phyloP scores from a whole-genome alignment of 2,797 vertebrate genomes.

The Iguana delicatissima region DNA sequence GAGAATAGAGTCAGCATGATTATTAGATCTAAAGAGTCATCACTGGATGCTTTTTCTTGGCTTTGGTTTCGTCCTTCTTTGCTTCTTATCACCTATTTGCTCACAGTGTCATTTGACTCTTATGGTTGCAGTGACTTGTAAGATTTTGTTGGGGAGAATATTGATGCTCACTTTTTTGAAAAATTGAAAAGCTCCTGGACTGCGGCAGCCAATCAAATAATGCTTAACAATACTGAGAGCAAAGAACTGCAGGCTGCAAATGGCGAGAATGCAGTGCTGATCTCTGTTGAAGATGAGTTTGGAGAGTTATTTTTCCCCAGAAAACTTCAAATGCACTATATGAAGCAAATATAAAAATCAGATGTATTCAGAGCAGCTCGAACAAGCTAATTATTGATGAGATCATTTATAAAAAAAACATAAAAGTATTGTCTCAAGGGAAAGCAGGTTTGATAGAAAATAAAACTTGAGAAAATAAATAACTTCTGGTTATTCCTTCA shows the following conservation, averaged over 20 bases:
- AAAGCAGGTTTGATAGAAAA: background rate
- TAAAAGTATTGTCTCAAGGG: constrained; percentile 50
- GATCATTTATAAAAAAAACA: constrained; percentile 42
- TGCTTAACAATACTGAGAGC: background rate
- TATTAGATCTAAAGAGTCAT: background rate
- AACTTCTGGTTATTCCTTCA: constrained; percentile 53
- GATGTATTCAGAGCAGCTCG: background rate
- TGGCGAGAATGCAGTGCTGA: background rate
- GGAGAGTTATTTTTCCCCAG: background rate
- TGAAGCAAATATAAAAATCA: background rate
- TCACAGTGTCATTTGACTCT: background rate
- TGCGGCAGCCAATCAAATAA: background rate
- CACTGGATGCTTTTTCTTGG: background rate
- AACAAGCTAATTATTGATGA: background rate
- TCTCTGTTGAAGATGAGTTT: background rate
- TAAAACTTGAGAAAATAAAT: constrained; percentile 53
- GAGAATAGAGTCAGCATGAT: background rate
- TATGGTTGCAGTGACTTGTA: background rate
- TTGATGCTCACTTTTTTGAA: background rate
- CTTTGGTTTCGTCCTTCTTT: background rate
- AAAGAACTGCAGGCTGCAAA: background rate
- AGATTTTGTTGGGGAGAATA: background rate
- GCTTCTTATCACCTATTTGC: background rate
- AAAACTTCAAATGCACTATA: background rate
- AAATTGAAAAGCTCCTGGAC: background rate